These are phyloP conservation scores for Semnornis frantzii DNA, from an alignment of 2,113 vertebrate genomes.

Conservation along the genomic window DNA sequence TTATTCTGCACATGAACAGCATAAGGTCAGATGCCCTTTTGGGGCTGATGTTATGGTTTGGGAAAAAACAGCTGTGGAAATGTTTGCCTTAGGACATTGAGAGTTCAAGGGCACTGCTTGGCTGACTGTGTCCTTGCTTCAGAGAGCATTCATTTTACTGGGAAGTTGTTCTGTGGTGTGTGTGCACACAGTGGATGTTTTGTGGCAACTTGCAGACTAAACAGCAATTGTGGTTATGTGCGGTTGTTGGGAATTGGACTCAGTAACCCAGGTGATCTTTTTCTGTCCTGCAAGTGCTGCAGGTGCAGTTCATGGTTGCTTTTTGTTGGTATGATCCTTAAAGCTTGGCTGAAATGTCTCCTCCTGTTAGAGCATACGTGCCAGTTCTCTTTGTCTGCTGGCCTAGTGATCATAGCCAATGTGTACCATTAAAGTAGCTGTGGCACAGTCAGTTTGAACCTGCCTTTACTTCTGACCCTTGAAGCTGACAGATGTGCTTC, in stretches of 20 bases:
- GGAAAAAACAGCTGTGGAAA: background rate
- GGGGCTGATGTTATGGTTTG: background rate
- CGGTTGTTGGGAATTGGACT: background rate
- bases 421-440: background rate
- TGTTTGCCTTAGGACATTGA: background rate
- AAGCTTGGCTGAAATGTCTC: background rate
- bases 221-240: background rate
- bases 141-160: rapidly evolving
- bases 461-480: background rate
- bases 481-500: background rate
- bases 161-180: background rate
- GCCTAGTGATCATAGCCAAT: rapidly evolving
- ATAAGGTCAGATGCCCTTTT: background rate
- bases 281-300: background rate
- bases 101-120: background rate
- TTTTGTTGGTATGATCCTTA: background rate
- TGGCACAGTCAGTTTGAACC: background rate
- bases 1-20: background rate
- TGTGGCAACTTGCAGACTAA: background rate
- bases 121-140: background rate
- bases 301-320: background rate
- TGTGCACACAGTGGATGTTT: background rate
- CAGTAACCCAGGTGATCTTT: background rate
- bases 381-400: background rate
- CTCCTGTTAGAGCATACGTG: background rate